Evolutionary conservation across 2,113 vertebrate species (phyloP).

Genomic region (Bos javanicus): DNA sequence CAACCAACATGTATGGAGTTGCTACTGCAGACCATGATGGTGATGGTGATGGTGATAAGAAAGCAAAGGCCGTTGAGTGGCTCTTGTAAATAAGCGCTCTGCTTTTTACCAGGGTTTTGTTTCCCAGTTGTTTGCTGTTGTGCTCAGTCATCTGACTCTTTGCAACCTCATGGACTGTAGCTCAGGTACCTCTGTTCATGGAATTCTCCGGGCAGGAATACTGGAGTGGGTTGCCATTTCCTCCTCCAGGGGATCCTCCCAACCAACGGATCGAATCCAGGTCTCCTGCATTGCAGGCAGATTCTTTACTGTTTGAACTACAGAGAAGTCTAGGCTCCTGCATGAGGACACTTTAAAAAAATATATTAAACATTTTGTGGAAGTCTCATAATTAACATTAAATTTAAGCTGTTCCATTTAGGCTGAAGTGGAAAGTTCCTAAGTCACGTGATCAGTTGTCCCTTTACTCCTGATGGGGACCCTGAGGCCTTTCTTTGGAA

Average conservation of each 20-base stretch:
- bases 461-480: not conserved
- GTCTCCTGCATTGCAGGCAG: not conserved
- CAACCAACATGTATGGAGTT: not conserved
- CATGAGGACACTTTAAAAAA: not conserved
- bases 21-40: not conserved
- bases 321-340: not conserved
- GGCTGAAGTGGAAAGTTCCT: not conserved
- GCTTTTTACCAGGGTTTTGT: not conserved
- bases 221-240: not conserved
- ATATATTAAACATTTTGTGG: not conserved
- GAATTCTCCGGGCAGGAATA: not conserved
- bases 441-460: not conserved
- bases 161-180: not conserved
- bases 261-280: rapidly evolving
- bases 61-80: not conserved
- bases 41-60: not conserved
- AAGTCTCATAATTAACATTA: not conserved
- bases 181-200: not conserved
- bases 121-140: not conserved
- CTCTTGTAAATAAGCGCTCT: not conserved
- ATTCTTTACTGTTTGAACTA: not conserved
- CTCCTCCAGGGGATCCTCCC: not conserved
- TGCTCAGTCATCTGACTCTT: not conserved
- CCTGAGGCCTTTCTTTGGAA: not conserved
- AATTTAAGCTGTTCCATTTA: not conserved